Evolutionary conservation across 2,888 invertebrate species (phyloP), one percentile per base, ranked within the genome.

Genomic region (Dicyrtomina minuta): DNA sequence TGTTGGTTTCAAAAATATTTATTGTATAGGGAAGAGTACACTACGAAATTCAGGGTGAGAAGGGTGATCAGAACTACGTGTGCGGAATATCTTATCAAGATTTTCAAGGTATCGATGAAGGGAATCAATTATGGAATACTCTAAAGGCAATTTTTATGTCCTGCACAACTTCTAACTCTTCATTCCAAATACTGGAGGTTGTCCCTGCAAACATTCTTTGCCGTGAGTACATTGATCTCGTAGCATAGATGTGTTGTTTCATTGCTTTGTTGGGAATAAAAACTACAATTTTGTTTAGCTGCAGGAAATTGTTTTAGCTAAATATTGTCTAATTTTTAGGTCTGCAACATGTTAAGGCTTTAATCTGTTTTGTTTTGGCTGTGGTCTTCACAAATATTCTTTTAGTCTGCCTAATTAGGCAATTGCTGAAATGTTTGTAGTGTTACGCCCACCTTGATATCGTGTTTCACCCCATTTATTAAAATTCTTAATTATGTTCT

Each of bases 201-300:
- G 15, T 64, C n/a, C 53, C 33, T 17, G 26, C 51, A 10, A 51
- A 51, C 17, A 22, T n/a, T 4, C 22, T 64, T 33, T 64, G 64
- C 22, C n/a, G 64, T 64, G 51, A 51, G 64, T 64, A 22, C 2
- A 41, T 61, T 24, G 24, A 53, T n/a, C 43, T 41, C 8, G 43
- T 41, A n/a, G n/a, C n/a, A n/a, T n/a, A n/a, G n/a, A n/a, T n/a
- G n/a, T n/a, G n/a, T n/a, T n/a, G n/a, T n/a, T n/a, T n/a, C n/a
- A n/a, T n/a, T n/a, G n/a, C n/a, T n/a, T n/a, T n/a, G n/a, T n/a
- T n/a, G n/a, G n/a, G n/a, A n/a, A n/a, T n/a, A n/a, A n/a, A n/a
- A n/a, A n/a, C n/a, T n/a, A n/a, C n/a, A n/a, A n/a, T n/a, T n/a
- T n/a, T n/a, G n/a, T n/a, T n/a, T n/a, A n/a, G n/a, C n/a, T n/a